Base-by-base conservation (phyloP, 2,888 invertebrate species). In the Pristionchus exspectatus region DNA sequence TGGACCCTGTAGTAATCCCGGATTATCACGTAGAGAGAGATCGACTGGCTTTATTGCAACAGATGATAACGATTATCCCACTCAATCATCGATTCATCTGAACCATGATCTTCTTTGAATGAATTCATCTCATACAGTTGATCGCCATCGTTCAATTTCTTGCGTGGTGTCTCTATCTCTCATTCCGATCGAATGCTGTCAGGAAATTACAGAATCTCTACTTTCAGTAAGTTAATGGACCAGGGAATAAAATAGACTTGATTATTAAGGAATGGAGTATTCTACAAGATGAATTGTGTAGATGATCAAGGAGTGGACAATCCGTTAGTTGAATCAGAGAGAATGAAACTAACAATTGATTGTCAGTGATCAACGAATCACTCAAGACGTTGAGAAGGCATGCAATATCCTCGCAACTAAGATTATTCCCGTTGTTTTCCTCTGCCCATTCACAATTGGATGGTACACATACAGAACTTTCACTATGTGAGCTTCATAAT, bases 401-500 rank as follows among this genome's bases (percentile, higher is more conserved):
- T 96, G 96, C 91, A 93, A 94, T 44, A 93, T 95, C 0, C 95
- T 96, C 89, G 95, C 95, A 9, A 91, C 95, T 9, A 92, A 91
- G 30, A 91, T 94, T 38, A 86, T 93, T 7, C 93, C 93, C 5
- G 90, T 90, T 38, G 90, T 91, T 33, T 91, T 95, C n/a, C 93
- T 95, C 21, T 92, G 95, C 10, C 96, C 96, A 14, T 96, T 96
- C 92, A 95, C 96, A 54, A 96, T 96, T 81, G 95, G 94, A 0
- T 96, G 96, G 92, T 96, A 96, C 93, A 95, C 96, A 7, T 96
- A 96, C 92, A 94, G 95, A 90, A 95, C 96, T 3, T 96, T 95
- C 92, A 90, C 92, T 66, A 95, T 95, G 96, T 96, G 92, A 94
- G 95, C 92, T 1, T 7, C 1, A 16, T 74, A 24, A 38, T 54